phyloP scores from a whole-genome alignment of 2,113 vertebrate genomes.

The Pygathrix nemaeus region DNA sequence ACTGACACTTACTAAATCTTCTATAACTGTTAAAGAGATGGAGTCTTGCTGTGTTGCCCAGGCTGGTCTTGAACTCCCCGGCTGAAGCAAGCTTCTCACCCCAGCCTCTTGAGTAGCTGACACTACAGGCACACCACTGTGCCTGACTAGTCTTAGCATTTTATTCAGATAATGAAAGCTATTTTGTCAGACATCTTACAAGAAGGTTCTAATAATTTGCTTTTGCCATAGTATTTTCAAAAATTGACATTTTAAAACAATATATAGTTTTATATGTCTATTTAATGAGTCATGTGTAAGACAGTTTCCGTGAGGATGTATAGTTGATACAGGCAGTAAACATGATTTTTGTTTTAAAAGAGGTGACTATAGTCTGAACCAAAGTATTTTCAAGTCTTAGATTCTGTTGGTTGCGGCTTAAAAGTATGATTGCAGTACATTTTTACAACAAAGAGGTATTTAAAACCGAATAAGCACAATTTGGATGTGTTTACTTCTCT shows the following conservation, averaged over 20 bases:
- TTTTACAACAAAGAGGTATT: background rate
- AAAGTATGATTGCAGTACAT: background rate
- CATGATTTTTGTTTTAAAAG: slow-evolving; percentile 24
- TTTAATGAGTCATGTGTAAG: background rate
- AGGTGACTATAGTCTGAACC: background rate
- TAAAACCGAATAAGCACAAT: background rate
- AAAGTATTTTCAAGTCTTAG: background rate
- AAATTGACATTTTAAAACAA: background rate
- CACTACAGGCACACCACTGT: too few relatives aligned
- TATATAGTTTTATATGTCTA: background rate
- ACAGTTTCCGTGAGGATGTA: background rate
- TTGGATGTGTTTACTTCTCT: background rate
- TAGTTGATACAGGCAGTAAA: background rate
- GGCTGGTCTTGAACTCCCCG: too few relatives aligned
- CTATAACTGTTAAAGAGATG: background rate
- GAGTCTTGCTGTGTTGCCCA: too few relatives aligned
- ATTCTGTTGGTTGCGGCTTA: background rate
- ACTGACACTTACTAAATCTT: background rate
- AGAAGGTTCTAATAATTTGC: background rate
- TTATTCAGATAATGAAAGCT: background rate
- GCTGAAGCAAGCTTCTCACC: too few relatives aligned
- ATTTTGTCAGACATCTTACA: background rate
- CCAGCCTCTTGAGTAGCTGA: too few relatives aligned
- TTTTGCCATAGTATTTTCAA: background rate
- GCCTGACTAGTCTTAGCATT: background rate